Percentiles rank a stretch among this genome's conserved stretches.
Conservation (phyloP, 2,113 vertebrate genomes). For the Tupaia tana region DNA sequence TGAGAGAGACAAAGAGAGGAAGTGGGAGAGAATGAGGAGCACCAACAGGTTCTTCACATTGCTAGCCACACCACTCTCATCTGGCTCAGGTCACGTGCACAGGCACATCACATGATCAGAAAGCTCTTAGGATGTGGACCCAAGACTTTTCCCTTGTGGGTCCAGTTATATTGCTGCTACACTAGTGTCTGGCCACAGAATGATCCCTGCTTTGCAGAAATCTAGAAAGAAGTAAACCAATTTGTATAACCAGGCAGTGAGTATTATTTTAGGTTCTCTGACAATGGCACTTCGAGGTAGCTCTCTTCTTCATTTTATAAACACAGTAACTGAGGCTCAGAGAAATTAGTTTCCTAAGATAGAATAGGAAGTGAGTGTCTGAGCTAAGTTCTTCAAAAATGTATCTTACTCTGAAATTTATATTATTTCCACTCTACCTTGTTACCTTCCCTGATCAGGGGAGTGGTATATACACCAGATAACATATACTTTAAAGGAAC, state of each 20-base stretch:
- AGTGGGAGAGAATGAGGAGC: too few relatives aligned
- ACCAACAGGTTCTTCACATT: too few relatives aligned
- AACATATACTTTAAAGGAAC: background rate
- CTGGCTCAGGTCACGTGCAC: too few relatives aligned
- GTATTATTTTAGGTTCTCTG: background rate
- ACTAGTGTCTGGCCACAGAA: too few relatives aligned
- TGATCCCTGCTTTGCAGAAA: background rate
- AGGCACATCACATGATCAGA: too few relatives aligned
- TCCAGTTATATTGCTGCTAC: too few relatives aligned
- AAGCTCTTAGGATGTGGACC: too few relatives aligned
- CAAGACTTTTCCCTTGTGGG: too few relatives aligned
- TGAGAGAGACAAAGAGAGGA: too few relatives aligned
- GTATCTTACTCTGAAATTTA: background rate
- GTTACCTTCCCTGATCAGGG: background rate
- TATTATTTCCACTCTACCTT: background rate
- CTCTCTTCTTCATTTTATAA: background rate
- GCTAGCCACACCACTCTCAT: too few relatives aligned
- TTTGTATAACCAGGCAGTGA: background rate
- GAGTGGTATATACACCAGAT: background rate
- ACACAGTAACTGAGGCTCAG: background rate
- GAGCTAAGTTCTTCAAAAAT: background rate
- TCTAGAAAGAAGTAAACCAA: background rate
- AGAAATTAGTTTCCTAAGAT: background rate
- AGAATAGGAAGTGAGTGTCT: background rate
- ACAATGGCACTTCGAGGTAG: background rate